Evolutionary conservation across 2,888 invertebrate species (phyloP).

Genomic region (Sthenelais limicola): DNA sequence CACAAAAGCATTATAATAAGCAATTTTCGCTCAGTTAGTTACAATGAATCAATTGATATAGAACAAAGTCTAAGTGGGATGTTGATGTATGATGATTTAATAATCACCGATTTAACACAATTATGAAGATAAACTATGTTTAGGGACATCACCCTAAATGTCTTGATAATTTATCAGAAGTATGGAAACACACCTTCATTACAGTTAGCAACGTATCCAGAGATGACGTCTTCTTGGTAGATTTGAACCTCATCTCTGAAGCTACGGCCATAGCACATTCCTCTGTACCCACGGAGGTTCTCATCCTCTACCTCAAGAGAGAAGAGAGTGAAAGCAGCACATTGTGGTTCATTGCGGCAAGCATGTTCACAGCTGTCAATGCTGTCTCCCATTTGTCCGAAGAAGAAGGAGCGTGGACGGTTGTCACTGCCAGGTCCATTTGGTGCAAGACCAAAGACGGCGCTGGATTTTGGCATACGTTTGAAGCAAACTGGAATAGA

Average conservation of each 20-base stretch:
- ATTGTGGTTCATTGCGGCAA: slow-evolving; percentile 8
- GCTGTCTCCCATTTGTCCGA: slow-evolving; percentile 9
- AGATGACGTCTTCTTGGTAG: slow-evolving; percentile 30
- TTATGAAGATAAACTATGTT: too few relatives aligned
- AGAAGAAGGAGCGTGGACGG: slow-evolving; percentile 24
- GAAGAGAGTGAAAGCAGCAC: slow-evolving; percentile 28
- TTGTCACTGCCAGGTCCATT: not conserved
- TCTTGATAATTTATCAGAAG: too few relatives aligned
- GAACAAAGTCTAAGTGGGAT: too few relatives aligned
- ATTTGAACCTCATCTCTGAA: slow-evolving; percentile 10
- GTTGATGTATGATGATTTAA: too few relatives aligned
- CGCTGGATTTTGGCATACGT: slow-evolving; percentile 4
- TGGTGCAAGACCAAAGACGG: slow-evolving; percentile 19
- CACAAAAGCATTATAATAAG: too few relatives aligned
- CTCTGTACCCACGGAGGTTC: not conserved
- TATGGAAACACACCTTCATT: slow-evolving; percentile 18
- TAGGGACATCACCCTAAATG: too few relatives aligned
- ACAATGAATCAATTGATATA: too few relatives aligned
- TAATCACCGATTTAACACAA: too few relatives aligned
- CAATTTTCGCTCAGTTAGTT: too few relatives aligned
- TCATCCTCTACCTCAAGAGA: not conserved
- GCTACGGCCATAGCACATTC: slow-evolving; percentile 18
- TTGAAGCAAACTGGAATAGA: slow-evolving; percentile 22
- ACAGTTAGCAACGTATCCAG: slow-evolving; percentile 17
- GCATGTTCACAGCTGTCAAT: slow-evolving; percentile 13